Conservation (phyloP, 2,888 invertebrate species). For the Tetramorium bicarinatum region DNA sequence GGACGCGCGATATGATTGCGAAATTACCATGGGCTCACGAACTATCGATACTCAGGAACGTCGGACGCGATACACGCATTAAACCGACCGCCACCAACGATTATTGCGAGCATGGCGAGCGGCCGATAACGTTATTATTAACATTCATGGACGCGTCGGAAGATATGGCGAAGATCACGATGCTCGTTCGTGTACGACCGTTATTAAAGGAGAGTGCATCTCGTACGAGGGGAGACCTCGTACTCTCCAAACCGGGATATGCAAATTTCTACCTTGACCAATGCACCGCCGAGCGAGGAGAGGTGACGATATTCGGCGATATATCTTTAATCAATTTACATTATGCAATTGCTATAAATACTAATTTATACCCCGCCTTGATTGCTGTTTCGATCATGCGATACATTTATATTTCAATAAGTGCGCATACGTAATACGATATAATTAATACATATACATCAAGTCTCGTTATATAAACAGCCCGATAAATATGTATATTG, state of each 20-base stretch:
- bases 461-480: slow-evolving; percentile 2
- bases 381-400: neutral
- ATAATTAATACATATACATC: neutral
- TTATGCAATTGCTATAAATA: neutral
- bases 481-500: slow-evolving; percentile 19
- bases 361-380: neutral
- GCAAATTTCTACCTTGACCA: slow-evolving; percentile 41
- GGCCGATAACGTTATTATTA: slow-evolving; percentile 40
- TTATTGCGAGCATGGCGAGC: neutral
- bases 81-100: neutral
- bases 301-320: slow-evolving; percentile 13
- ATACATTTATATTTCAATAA: slow-evolving; percentile 5
- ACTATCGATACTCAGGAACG: slow-evolving; percentile 24
- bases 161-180: slow-evolving; percentile 19
- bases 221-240: neutral
- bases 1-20: neutral
- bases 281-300: slow-evolving; percentile 1
- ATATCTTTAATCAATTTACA: neutral
- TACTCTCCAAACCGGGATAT: slow-evolving; percentile 28
- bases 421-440: neutral
- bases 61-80: neutral
- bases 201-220: slow-evolving; percentile 21
- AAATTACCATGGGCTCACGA: neutral
- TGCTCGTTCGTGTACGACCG: slow-evolving; percentile 4
- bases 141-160: slow-evolving; percentile 16